Evolutionary conservation across 2,113 vertebrate genomes (phyloP).

Genomic region (Ceyx margarethae): DNA sequence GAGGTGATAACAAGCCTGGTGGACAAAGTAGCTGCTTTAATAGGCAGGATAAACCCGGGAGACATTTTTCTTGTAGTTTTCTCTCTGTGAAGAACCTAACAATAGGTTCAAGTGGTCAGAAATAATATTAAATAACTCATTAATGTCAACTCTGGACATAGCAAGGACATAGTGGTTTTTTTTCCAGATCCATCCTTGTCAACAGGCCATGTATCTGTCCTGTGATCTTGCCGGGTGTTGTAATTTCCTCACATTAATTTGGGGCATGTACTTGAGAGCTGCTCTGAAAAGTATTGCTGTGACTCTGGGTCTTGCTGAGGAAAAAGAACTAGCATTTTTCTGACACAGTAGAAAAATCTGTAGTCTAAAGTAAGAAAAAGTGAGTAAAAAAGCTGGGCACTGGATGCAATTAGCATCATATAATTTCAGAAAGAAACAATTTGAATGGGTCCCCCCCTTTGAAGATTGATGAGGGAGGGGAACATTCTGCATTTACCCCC

Average conservation of each 20-base stretch:
- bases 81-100: not conserved
- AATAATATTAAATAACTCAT: not conserved
- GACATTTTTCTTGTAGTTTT: not conserved
- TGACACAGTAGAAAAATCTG: not conserved
- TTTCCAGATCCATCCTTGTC: not conserved
- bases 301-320: not conserved
- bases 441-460: not conserved
- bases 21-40: not conserved
- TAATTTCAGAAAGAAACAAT: not conserved
- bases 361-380: not conserved
- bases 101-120: not conserved
- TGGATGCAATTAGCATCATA: not conserved
- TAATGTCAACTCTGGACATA: not conserved
- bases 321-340: not conserved
- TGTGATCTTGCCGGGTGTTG: not conserved
- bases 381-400: not conserved
- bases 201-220: not conserved
- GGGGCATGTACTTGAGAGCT: not conserved
- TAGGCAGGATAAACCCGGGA: not conserved
- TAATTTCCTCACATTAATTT: not conserved
- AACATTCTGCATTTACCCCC: not conserved
- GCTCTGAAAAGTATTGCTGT: not conserved
- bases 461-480: not conserved
- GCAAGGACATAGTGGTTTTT: not conserved
- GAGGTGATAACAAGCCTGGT: not conserved